Evolutionary conservation across 1,140 invertebrate species (phyloP).

Genomic region (Anastrepha obliqua): DNA sequence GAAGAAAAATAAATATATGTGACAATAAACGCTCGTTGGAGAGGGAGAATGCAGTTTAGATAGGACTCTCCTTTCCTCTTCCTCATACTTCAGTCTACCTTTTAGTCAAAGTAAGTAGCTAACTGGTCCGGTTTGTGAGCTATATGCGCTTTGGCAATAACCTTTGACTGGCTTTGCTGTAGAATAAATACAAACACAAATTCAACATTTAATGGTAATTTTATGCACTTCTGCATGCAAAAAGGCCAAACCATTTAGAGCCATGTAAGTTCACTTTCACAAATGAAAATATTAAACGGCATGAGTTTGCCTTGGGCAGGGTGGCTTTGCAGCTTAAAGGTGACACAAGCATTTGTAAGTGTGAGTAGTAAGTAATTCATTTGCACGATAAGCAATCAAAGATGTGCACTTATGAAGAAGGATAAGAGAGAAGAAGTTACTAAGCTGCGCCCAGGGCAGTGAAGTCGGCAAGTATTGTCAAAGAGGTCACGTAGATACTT

Average conservation of each 20-base stretch:
- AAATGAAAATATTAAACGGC: not conserved
- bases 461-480: too few relatives aligned
- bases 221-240: constrained; percentile 14
- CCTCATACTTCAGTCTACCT: too few relatives aligned
- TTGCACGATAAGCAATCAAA: not conserved
- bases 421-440: not conserved
- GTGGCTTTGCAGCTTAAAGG: not conserved
- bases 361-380: not conserved
- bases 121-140: not conserved
- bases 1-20: too few relatives aligned
- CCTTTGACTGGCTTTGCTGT: not conserved
- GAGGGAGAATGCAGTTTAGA: too few relatives aligned
- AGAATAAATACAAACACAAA: not conserved
- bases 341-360: constrained; percentile 5
- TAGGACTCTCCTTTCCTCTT: too few relatives aligned
- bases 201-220: constrained; percentile 24
- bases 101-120: not conserved
- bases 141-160: not conserved
- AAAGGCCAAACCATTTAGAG: not conserved
- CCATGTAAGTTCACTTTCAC: not conserved
- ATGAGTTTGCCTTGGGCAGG: not conserved
- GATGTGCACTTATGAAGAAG: too few relatives aligned
- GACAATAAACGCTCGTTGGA: too few relatives aligned
- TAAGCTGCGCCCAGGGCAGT: not conserved
- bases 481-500: too few relatives aligned